phyloP scores from a whole-genome alignment of 2,888 invertebrate species.

The Seira ritae region DNA sequence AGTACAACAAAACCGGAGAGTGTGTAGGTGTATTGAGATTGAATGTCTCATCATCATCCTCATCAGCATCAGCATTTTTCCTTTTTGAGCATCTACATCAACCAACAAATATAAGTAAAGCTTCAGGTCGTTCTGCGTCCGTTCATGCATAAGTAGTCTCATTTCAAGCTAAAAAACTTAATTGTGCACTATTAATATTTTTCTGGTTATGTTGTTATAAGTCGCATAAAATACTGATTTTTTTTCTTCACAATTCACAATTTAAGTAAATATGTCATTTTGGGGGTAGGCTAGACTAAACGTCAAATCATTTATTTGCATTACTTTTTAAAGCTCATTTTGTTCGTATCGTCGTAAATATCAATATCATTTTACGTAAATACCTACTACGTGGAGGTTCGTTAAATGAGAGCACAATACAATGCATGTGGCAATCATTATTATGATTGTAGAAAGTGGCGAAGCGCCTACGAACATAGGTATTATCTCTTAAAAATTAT shows the following conservation, averaged over 20 bases:
- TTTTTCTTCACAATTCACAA: background rate
- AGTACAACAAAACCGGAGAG: slow-evolving; percentile 60
- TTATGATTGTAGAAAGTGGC: too few relatives aligned
- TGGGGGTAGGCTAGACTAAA: too few relatives aligned
- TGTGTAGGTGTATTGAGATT: slow-evolving; percentile 57
- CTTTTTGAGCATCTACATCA: slow-evolving; percentile 2
- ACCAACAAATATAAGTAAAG: background rate
- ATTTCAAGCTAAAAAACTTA: background rate
- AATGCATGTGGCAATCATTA: too few relatives aligned
- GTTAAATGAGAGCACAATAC: too few relatives aligned
- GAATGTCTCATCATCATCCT: slow-evolving; percentile 32
- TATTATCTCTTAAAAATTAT: too few relatives aligned
- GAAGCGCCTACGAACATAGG: too few relatives aligned
- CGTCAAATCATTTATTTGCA: too few relatives aligned
- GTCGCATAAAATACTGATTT: background rate
- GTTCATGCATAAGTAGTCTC: background rate
- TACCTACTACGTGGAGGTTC: too few relatives aligned
- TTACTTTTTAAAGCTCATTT: too few relatives aligned
- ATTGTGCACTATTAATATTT: background rate
- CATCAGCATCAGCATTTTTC: slow-evolving; percentile 22
- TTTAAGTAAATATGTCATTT: too few relatives aligned
- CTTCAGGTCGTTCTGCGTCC: background rate
- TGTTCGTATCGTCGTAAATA: too few relatives aligned
- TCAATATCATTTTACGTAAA: too few relatives aligned
- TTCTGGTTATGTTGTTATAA: background rate